Base-by-base conservation (phyloP, 2,888 invertebrate species). In the Opisthograptis luteolata region DNA sequence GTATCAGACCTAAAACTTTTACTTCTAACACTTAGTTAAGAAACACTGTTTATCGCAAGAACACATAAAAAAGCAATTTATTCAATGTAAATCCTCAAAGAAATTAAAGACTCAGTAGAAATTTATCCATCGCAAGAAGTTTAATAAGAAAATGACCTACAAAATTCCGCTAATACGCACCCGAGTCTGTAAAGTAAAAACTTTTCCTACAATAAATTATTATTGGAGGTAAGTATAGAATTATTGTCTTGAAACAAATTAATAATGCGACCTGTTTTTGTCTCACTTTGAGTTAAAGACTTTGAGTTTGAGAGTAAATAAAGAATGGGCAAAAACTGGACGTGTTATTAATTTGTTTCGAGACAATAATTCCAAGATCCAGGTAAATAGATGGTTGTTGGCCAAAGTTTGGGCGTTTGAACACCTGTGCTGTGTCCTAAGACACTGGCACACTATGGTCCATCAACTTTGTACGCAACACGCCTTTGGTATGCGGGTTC, bases 181-280 rank as follows among this genome's bases (percentile, higher is more conserved):
- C 13, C 6, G 10, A 28, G 22, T 10, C 20, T 17, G 24, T 40
- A 52, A 56, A 52, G 35, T 25, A 39, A 8, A 28, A 46, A 35
- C 34, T 31, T 13, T 30, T 12, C n/a, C 22, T 31, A 37, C 34
- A 47, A 61, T 58, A 64, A 64, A 62, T 62, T n/a, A n/a, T n/a
- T n/a, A n/a, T n/a, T n/a, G n/a, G n/a, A n/a, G n/a, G n/a, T n/a
- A n/a, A n/a, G n/a, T n/a, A n/a, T 10, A 49, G 60, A 68, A 66
- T 74, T 73, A 71, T 67, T 70, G 71, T 70, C 68, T 58, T 46
- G 58, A 62, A 64, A 60, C 60, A 61, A 73, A 76, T 75, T 76
- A 71, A 72, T 76, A 68, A 65, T 61, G 52, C 55, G 63, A 60
- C 56, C 55, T 62, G 62, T 70, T 72, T 73, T 72, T 70, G 68